Percentiles rank a stretch among this genome's conserved stretches.
Conservation (phyloP, 1,140 invertebrate species). For the Gerris buenoi region DNA sequence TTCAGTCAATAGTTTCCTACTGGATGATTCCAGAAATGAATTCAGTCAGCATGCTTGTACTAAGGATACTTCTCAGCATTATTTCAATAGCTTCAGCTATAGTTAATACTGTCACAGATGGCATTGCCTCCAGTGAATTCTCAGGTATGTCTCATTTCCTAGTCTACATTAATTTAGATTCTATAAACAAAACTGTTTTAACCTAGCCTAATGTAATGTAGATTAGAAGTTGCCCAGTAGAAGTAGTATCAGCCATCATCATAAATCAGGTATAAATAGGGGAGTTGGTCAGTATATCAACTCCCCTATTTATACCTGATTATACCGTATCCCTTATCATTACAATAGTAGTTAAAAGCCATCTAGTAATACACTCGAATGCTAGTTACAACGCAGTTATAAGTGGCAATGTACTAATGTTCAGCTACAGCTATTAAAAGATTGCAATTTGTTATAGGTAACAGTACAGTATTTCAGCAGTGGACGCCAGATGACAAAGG, state of each 20-base stretch:
- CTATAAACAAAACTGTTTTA: background rate
- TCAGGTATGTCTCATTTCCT: background rate
- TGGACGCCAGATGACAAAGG: slow-evolving; percentile 12
- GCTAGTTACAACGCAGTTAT: background rate
- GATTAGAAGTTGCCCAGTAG: too few species aligned
- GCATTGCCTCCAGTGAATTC: background rate
- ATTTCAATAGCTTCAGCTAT: slow-evolving; percentile 1
- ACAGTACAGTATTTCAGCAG: slow-evolving; percentile 3
- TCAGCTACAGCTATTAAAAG: background rate
- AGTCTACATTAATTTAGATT: background rate
- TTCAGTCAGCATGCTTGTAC: slow-evolving; percentile 4
- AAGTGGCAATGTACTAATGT: background rate
- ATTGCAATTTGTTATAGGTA: slow-evolving; percentile 3
- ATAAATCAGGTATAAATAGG: too few species aligned
- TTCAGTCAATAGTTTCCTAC: slow-evolving; percentile 15
- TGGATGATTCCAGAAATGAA: slow-evolving; percentile 17
- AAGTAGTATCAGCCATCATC: too few species aligned
- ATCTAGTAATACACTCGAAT: background rate
- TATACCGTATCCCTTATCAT: too few species aligned
- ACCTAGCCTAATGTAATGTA: too few species aligned
- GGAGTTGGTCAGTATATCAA: too few species aligned
- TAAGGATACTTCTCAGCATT: slow-evolving; percentile 3
- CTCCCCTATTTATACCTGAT: too few species aligned
- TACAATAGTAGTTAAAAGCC: too few species aligned
- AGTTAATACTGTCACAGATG: background rate